Conservation (phyloP, 2,888 invertebrate genomes). For the Galerucella calmariensis region DNA sequence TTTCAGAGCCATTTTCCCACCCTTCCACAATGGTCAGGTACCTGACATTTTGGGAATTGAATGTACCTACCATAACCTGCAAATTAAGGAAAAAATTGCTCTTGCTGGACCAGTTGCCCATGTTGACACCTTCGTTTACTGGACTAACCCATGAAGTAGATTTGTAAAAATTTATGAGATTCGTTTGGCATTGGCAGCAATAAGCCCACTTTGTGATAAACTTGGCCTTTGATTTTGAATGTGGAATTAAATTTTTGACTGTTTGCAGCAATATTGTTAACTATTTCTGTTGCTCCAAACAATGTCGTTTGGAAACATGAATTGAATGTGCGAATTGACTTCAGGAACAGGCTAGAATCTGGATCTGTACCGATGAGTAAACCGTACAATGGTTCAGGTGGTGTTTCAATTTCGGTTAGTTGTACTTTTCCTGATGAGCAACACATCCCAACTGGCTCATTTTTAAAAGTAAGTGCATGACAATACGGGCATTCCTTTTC, state of each 20-base stretch:
- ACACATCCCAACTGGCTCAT: conserved; percentile 28
- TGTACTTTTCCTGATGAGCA: conserved; percentile 1
- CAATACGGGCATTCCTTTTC: conserved; percentile 18
- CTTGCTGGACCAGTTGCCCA: no score
- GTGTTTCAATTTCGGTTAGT: conserved; percentile 10
- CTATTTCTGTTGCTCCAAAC: conserved; percentile 2
- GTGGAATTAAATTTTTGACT: conserved; percentile 13
- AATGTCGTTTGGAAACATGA: not conserved
- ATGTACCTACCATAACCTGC: no score
- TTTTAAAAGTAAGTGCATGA: conserved; percentile 12
- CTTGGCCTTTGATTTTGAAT: conserved; percentile 11
- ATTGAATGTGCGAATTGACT: not conserved
- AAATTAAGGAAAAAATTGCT: no score
- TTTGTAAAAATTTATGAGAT: conserved; percentile 5
- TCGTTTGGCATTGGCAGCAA: conserved; percentile 24
- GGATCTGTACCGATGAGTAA: conserved; percentile 18
- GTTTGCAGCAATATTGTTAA: conserved; percentile 13
- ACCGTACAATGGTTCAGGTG: conserved; percentile 4
- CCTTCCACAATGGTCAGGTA: no score
- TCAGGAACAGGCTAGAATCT: conserved; percentile 22
- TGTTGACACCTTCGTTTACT: no score
- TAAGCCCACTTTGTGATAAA: conserved; percentile 18
- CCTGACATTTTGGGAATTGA: no score
- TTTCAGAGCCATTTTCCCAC: no score
- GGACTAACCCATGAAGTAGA: no score